These are phyloP conservation scores for Mandrillus leucophaeus DNA, from an alignment of 2,113 vertebrate species.

Conservation along the genomic window DNA sequence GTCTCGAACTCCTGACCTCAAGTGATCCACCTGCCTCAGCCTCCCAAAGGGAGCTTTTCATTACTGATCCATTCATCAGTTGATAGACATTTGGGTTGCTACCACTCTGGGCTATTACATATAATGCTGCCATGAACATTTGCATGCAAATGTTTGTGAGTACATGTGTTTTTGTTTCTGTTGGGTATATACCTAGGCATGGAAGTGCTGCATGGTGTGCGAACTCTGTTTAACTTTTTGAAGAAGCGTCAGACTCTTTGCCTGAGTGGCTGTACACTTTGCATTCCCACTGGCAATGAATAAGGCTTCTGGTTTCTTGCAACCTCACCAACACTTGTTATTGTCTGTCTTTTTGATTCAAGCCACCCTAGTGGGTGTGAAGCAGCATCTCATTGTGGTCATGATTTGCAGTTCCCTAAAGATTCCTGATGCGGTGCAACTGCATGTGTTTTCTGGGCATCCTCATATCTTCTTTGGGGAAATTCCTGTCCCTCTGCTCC, in stretches of 20 bases:
- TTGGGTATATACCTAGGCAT: neutral
- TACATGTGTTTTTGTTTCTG: neutral
- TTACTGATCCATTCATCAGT: neutral
- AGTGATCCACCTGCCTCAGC: no score
- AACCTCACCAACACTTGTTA: neutral
- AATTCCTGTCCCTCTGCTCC: neutral
- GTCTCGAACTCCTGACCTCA: no score
- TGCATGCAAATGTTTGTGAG: rapidly evolving
- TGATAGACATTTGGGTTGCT: neutral
- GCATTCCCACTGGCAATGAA: neutral
- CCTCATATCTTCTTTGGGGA: neutral
- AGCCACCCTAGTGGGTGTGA: neutral
- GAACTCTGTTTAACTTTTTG: neutral
- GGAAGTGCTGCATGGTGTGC: neutral
- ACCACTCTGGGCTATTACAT: neutral
- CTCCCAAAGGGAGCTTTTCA: no score
- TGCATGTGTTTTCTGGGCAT: neutral
- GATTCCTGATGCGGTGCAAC: neutral
- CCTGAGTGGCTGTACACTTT: neutral
- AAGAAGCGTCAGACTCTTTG: neutral
- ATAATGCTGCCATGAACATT: neutral
- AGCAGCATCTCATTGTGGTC: neutral
- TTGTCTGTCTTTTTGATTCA: neutral
- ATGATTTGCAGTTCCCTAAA: neutral
- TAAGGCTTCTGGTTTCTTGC: neutral